Conservation (phyloP, 1,140 invertebrate genomes). For the Psilanteris sp. region DNA sequence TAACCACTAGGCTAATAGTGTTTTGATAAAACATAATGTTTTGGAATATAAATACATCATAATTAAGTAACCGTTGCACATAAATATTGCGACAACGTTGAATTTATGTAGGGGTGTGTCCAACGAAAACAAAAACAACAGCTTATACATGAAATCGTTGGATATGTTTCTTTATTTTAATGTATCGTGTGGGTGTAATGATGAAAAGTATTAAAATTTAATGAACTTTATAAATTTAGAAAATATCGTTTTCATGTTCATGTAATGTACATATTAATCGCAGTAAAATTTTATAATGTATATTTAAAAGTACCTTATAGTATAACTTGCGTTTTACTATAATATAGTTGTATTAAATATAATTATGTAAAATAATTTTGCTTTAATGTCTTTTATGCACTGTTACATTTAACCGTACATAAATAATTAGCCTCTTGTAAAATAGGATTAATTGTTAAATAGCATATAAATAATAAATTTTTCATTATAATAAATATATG, state of each 20-base stretch:
- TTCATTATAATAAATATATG: constrained; percentile 59
- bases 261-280: constrained; percentile 56
- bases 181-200: constrained; percentile 41
- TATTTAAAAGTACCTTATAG: constrained; percentile 57
- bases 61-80: no score
- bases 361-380: constrained; percentile 40
- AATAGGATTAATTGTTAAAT: constrained; percentile 61
- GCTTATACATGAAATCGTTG: no score
- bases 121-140: no score
- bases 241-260: constrained; percentile 45
- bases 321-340: constrained; percentile 43
- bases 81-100: no score
- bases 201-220: constrained; percentile 51
- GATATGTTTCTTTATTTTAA: constrained; percentile 38
- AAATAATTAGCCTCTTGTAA: constrained; percentile 56
- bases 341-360: constrained; percentile 30
- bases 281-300: constrained; percentile 59
- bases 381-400: constrained; percentile 61
- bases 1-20: no score
- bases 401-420: constrained; percentile 59
- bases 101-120: no score
- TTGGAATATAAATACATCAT: no score
- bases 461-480: constrained; percentile 60
- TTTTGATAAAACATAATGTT: no score
- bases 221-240: constrained; percentile 22